Evolutionary conservation across 2,113 vertebrate genomes (phyloP), one percentile per base, ranked within the genome.

Genomic region (Corythornis madagascariensis): DNA sequence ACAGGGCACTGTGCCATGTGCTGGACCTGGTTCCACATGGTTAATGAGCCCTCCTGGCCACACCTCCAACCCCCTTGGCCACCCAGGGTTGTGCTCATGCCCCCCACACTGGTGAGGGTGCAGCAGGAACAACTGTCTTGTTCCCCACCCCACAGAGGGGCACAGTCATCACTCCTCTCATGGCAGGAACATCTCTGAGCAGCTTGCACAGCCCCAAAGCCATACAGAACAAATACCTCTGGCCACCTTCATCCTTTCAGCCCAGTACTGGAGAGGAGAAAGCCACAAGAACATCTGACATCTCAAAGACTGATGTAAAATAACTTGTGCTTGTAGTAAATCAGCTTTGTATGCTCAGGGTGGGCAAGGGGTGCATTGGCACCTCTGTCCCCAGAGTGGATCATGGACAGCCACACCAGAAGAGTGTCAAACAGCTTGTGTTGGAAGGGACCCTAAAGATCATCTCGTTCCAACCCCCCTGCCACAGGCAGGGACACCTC

Each of bases 171-270:
- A 8, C 26, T n/a, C n/a, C 53, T 33, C 53, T 13, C 6, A 5
- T 0, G 3, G 42, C 42, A n/a, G 24, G 47, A 8, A 10, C 5
- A 10, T 3, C 22, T 7, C 5, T 35, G 25, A 47, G 48, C 16
- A 29, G 26, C 64, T n/a, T 73, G 35, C 48, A 55, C 72, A 42
- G 29, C 43, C 43, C 63, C 69, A 40, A 72, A 50, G 33, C n/a
- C 2, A 2, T 4, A 5, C 76, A 60, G 38, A 35, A 86, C n/a
- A 42, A 43, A 38, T 22, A 28, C 4, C 21, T 76, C 42, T 35
- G 28, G 35, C 31, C 48, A 57, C 33, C 20, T 63, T 47, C 59
- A n/a, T 35, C 25, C 48, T 35, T 42, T 35, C 42, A 31, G n/a
- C 35, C 22, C 28, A 57, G 28, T 7, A 72, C 11, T 35, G 2